Base-by-base conservation (phyloP, 2,113 vertebrate species). In the Silurus asotus region DNA sequence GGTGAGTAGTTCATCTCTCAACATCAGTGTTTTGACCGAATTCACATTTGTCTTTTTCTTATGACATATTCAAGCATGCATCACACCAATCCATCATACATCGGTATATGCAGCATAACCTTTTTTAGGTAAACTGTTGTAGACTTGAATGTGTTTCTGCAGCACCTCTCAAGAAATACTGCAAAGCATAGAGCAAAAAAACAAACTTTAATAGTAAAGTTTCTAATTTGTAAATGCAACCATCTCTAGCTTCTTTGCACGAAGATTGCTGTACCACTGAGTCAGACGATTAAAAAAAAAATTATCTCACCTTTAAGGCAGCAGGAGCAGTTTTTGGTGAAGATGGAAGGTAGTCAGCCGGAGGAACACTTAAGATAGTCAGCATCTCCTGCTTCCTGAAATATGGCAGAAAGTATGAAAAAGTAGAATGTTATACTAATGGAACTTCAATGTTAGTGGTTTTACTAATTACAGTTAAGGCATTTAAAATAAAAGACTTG, bases 301-400 rank as follows among this genome's bases (percentile, higher is more conserved):
- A 20, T 65, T 55, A 20, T 70, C 84, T 85, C 77, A 89, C 97
- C 97, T 97, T 98, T 95, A 97, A 96, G 92, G 94, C 95, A 74
- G 97, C 95, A 0, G 97, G 97, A 0, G 97, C 97, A 0, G 97
- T 97, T 77, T 96, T 94, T 0, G 97, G 97, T 0, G 97, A 97
- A 0, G 97, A 97, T 20, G 96, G 94, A 0, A 96, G 97, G 86
- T 95, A 95, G 90, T 97, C 96, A 0, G 94, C 92, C 76, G 92
- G 81, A 0, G 93, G 86, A 83, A 92, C 95, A 93, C 97, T 95
- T 0, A 96, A 85, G 92, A 94, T 94, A 92, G 92, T 96, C 91
- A 96, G 94, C 90, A 96, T 92, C 91, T 98, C 97, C 93, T 98
- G 97, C 82, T 97, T 99, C 94, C 97, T 99, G 94, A 9, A 91